Percentiles rank a stretch among this genome's conserved stretches.
Evolutionary conservation across 2,797 vertebrate genomes (phyloP).

Genomic region (Salarias fasciatus): DNA sequence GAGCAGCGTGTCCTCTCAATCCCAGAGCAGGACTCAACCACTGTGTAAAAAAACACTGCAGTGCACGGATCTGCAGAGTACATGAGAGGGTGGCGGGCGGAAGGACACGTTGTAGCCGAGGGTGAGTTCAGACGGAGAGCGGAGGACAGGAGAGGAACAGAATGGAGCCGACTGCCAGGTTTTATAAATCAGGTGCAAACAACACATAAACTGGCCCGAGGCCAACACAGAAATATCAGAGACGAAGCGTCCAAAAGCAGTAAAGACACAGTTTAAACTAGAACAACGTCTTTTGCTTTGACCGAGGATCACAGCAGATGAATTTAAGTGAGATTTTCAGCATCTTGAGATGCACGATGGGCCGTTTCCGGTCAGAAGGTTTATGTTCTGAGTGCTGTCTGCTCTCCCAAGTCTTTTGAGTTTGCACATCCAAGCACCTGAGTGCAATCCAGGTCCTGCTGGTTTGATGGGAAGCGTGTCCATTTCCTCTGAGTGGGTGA

Average conservation of each 20-base stretch:
- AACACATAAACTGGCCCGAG: constrained; percentile 23
- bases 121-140: constrained; percentile 1
- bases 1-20: constrained; percentile 36
- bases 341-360: constrained; percentile 21
- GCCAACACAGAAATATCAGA: constrained; percentile 13
- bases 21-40: constrained; percentile 32
- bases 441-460: constrained; percentile 51
- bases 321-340: constrained; percentile 9
- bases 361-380: constrained; percentile 45
- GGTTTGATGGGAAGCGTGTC: constrained; percentile 68
- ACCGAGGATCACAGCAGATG: constrained; percentile 5
- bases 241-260: constrained; percentile 23
- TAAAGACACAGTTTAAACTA: not conserved
- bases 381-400: constrained; percentile 58
- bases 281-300: not conserved
- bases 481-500: constrained; percentile 78
- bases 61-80: constrained; percentile 36
- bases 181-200: constrained; percentile 55
- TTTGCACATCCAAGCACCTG: constrained; percentile 50
- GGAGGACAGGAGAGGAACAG: constrained; percentile 1
- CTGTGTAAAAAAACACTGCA: constrained; percentile 24
- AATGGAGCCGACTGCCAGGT: constrained; percentile 46
- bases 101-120: not conserved
- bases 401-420: constrained; percentile 53
- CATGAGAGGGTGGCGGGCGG: constrained; percentile 14